A percentile compares a stretch with the other conserved stretches of the same genome.
phyloP scores from a whole-genome alignment of 2,797 vertebrate species.

The Onychomys torridus region DNA sequence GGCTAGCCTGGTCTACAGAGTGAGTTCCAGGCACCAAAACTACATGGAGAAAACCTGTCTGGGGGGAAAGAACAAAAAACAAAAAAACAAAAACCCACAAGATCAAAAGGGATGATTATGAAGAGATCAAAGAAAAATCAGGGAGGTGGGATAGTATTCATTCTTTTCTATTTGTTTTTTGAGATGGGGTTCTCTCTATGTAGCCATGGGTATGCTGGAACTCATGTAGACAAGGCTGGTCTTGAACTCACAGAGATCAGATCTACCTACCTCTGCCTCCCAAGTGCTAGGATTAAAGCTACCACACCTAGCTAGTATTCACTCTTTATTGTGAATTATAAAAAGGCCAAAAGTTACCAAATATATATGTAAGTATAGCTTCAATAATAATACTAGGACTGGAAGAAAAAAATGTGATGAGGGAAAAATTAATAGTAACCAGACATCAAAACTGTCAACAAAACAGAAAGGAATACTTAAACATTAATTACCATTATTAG shows the following conservation, averaged over 20 bases:
- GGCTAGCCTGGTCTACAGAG: too few relatives aligned
- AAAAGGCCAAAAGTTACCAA: not conserved
- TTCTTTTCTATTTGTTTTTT: not conserved
- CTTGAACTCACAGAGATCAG: not conserved
- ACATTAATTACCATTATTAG: not conserved
- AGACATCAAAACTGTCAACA: not conserved
- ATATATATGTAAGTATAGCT: not conserved
- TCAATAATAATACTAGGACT: not conserved
- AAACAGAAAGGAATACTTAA: not conserved
- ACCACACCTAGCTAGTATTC: not conserved
- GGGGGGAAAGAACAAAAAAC: too few relatives aligned
- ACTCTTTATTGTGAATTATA: not conserved
- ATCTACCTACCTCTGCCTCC: not conserved
- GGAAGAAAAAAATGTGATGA: not conserved
- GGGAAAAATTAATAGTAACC: not conserved
- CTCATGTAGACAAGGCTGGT: not conserved
- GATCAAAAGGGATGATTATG: not conserved
- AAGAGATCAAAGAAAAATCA: not conserved
- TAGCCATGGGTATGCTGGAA: not conserved
- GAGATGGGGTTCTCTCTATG: not conserved
- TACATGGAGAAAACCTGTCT: too few relatives aligned
- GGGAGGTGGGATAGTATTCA: not conserved
- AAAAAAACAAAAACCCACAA: not conserved
- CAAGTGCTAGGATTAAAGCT: not conserved
- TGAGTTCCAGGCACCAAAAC: too few relatives aligned